phyloP scores from a whole-genome alignment of 1,140 invertebrate species.

The Pentalonia nigronervosa region DNA sequence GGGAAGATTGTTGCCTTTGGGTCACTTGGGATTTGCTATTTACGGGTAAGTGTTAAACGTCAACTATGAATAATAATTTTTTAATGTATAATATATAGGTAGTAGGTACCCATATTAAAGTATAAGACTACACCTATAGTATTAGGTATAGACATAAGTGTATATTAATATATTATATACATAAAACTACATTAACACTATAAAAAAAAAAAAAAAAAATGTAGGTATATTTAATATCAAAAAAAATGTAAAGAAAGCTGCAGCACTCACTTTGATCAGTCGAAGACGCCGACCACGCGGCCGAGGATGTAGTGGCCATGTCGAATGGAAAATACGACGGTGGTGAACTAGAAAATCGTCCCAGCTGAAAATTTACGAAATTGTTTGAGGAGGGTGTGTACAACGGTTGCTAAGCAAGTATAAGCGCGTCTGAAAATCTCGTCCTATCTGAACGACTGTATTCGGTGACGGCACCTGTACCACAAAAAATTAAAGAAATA shows the following conservation, averaged over 20 bases:
- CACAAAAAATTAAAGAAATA: not conserved
- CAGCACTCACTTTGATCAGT: slow-evolving; percentile 32
- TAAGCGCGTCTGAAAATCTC: not conserved
- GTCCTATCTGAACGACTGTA: not conserved
- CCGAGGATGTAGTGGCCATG: slow-evolving; percentile 35
- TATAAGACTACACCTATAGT: too few species aligned
- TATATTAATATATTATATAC: too few species aligned
- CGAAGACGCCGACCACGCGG: not conserved
- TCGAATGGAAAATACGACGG: not conserved
- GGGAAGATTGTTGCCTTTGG: too few species aligned
- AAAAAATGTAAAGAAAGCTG: not conserved
- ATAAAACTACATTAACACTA: too few species aligned
- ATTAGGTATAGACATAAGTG: too few species aligned
- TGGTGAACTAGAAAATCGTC: not conserved
- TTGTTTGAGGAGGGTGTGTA: not conserved
- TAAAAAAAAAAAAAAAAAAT: too few species aligned
- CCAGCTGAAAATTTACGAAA: not conserved
- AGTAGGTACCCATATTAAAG: too few species aligned
- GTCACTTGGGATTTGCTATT: too few species aligned
- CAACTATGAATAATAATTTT: too few species aligned
- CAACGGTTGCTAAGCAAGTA: not conserved
- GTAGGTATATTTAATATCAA: too few species aligned
- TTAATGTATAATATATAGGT: too few species aligned
- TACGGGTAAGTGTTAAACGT: too few species aligned
- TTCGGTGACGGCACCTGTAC: not conserved